These are phyloP conservation scores for Synergus umbraculus DNA, from an alignment of 2,888 invertebrate genomes.

Conservation along the genomic window DNA sequence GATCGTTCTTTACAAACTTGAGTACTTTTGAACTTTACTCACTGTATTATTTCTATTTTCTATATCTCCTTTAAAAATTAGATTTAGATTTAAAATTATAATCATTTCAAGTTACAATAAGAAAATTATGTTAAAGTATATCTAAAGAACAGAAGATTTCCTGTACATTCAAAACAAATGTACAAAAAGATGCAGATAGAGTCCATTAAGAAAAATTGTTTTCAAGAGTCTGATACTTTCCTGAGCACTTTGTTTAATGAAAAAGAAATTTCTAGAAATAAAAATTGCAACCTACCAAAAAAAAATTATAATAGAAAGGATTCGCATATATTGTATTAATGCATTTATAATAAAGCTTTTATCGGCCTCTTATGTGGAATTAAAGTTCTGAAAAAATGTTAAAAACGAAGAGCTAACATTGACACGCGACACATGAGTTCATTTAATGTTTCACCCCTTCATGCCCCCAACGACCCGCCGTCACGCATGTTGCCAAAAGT, in stretches of 20 bases:
- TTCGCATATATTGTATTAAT: not conserved
- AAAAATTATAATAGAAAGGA: not conserved
- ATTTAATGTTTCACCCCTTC: not conserved
- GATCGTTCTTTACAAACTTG: not conserved
- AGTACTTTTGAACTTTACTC: not conserved
- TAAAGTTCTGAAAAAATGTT: not conserved
- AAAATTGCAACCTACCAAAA: too few species aligned
- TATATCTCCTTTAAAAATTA: not conserved
- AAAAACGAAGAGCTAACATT: not conserved
- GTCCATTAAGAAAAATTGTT: too few species aligned
- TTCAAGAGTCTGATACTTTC: too few species aligned
- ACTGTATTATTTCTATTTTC: not conserved
- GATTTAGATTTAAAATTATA: not conserved
- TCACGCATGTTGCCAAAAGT: conserved; percentile 29
- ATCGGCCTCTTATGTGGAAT: not conserved
- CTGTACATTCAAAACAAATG: too few species aligned
- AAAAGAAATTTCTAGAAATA: not conserved
- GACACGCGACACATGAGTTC: conserved; percentile 27
- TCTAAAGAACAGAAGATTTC: too few species aligned
- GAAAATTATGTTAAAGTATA: too few species aligned
- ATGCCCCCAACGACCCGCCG: not conserved
- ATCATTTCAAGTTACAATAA: not conserved
- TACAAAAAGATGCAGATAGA: too few species aligned
- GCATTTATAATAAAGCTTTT: not conserved
- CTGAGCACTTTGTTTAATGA: not conserved